Evolutionary conservation across 2,888 invertebrate genomes (phyloP).

Genomic region (Tachina lurida): DNA sequence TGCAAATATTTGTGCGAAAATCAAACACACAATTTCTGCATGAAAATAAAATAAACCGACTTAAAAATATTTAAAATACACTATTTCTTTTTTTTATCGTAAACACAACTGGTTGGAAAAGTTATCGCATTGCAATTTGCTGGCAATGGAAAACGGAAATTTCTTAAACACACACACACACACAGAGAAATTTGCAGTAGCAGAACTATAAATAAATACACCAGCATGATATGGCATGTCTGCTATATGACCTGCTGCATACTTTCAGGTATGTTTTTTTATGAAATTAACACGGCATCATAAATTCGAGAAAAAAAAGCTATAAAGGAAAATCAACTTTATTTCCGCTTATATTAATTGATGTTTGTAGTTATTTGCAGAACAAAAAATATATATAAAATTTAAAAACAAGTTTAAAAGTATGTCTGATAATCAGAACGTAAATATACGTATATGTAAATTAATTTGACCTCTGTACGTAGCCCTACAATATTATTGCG

Average conservation of each 20-base stretch:
- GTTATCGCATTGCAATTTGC: slow-evolving; percentile 35
- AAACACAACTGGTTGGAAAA: background rate
- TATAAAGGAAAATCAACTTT: slow-evolving; percentile 56
- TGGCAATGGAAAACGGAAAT: slow-evolving; percentile 32
- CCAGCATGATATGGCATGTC: slow-evolving; percentile 22
- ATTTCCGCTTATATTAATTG: slow-evolving; percentile 65
- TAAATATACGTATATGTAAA: slow-evolving; percentile 47
- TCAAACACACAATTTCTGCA: background rate
- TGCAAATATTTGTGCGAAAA: slow-evolving; percentile 27
- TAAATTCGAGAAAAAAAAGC: slow-evolving; percentile 21
- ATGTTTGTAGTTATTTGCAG: slow-evolving; percentile 61
- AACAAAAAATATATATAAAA: slow-evolving; percentile 7
- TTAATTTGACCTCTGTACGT: slow-evolving; percentile 7
- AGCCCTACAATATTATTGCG: too few relatives aligned
- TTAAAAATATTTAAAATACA: slow-evolving; percentile 7
- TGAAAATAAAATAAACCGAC: background rate
- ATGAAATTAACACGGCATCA: slow-evolving; percentile 35
- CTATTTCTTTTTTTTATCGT: slow-evolving; percentile 4
- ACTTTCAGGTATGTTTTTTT: slow-evolving; percentile 7
- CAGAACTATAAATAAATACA: background rate
- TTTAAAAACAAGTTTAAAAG: background rate
- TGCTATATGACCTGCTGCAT: slow-evolving; percentile 11
- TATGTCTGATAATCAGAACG: slow-evolving; percentile 45
- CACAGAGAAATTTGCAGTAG: background rate
- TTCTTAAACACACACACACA: background rate